Base-by-base conservation (phyloP, 2,797 vertebrate genomes). In the Anas flavirostris region DNA sequence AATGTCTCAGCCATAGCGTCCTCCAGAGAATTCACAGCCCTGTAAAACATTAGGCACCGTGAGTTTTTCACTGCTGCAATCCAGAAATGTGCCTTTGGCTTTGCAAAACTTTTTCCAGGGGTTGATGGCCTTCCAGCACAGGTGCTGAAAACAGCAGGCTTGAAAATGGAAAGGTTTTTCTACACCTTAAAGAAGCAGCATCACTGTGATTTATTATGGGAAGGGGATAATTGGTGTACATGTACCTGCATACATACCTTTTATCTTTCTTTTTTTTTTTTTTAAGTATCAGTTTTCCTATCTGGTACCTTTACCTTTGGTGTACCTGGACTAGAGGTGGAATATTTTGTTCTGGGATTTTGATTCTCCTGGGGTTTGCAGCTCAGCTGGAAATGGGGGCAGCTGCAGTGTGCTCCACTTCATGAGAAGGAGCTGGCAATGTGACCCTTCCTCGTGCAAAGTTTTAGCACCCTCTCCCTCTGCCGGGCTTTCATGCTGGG, bases 281-380 rank as follows among this genome's bases (percentile, higher is more conserved):
- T 41, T 29, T 0, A 72, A 86, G 21, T 79, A 62, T 46, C 41
- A 33, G 21, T 76, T 95, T 94, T 89, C 8, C 1, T 91, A 50
- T 50, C 23, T 89, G 62, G 26, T 92, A 75, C 68, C 25, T 89
- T 88, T 66, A 85, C 68, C 25, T 89, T 88, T 66, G 80, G 31
- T 31, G 26, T 87, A 83, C 76, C 60, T 80, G 62, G n/a, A 44
- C 53, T 86, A 58, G 84, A 68, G 41, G 22, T 50, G 58, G 33
- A 78, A 69, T 89, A 72, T 90, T 94, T 91, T 86, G 16, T 83
- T 70, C 44, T 33, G 90, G 84, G 75, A 78, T 87, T 95, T 92
- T 87, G 82, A 66, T 78, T 85, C 68, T 92, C 66, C 53, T 1
- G 0, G 66, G 76, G 64, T 89, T 76, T 92, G 62, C 58, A 87